phyloP scores from a whole-genome alignment of 2,113 vertebrate species.

The Orcinus orca region DNA sequence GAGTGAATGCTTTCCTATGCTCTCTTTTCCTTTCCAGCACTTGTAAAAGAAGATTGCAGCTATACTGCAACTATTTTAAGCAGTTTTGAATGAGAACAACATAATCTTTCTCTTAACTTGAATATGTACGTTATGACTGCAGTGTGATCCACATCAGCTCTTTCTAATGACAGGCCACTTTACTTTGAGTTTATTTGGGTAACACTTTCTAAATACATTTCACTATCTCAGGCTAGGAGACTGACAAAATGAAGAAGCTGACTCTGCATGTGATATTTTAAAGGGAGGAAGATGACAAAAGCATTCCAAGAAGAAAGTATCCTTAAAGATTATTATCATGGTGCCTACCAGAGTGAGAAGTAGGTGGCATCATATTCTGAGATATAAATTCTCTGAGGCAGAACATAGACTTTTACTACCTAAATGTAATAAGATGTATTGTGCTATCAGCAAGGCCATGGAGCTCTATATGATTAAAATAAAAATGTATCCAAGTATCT shows the following conservation, averaged over 20 bases:
- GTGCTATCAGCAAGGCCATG: slow-evolving; percentile 83
- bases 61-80: neutral
- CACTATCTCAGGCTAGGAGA: slow-evolving; percentile 21
- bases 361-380: slow-evolving; percentile 77
- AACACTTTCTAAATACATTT: slow-evolving; percentile 56
- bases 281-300: slow-evolving; percentile 57
- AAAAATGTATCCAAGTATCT: slow-evolving; percentile 79
- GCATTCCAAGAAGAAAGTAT: slow-evolving; percentile 61
- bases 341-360: slow-evolving; percentile 75
- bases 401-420: slow-evolving; percentile 84
- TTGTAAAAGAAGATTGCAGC: neutral
- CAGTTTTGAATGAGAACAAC: slow-evolving; percentile 36
- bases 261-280: slow-evolving; percentile 30
- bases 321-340: slow-evolving; percentile 81
- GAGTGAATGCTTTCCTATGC: neutral
- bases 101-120: slow-evolving; percentile 35
- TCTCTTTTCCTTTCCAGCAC: neutral
- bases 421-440: slow-evolving; percentile 84
- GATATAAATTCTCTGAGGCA: slow-evolving; percentile 84
- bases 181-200: slow-evolving; percentile 67
- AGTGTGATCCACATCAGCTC: slow-evolving; percentile 23
- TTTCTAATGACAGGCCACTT: slow-evolving; percentile 46
- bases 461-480: slow-evolving; percentile 84
- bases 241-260: slow-evolving; percentile 25
- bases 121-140: slow-evolving; percentile 46